These are phyloP conservation scores for Chelonus insularis DNA, from an alignment of 1,140 invertebrate genomes.

Conservation along the genomic window DNA sequence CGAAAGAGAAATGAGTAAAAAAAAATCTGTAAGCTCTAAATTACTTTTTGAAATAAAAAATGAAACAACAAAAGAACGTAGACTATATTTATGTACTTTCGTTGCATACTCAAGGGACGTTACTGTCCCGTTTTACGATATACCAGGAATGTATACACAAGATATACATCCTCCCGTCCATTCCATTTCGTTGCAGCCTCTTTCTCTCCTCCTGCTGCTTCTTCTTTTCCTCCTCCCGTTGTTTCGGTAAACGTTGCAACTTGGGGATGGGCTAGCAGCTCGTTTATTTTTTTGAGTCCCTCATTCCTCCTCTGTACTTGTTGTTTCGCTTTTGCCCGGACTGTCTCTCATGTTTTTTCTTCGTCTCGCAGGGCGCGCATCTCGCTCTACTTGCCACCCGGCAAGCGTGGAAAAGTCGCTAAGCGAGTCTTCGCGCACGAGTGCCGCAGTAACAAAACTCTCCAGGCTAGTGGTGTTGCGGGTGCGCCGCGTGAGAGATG, in stretches of 20 bases:
- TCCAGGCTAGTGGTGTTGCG: background rate
- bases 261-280: conserved; percentile 27
- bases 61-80: conserved; percentile 20
- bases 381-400: conserved; percentile 23
- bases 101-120: conserved; percentile 36
- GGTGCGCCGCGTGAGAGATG: conserved; percentile 6
- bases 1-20: conserved; percentile 5
- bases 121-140: conserved; percentile 33
- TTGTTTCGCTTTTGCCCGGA: background rate
- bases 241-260: conserved; percentile 31
- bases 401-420: conserved; percentile 30
- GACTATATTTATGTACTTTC: conserved; percentile 36
- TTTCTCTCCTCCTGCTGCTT: background rate
- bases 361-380: background rate
- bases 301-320: conserved; percentile 6
- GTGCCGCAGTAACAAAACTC: conserved; percentile 19
- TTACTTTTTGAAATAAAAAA: conserved; percentile 28
- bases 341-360: conserved; percentile 3
- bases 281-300: conserved; percentile 25
- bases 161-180: conserved; percentile 25
- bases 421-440: conserved; percentile 27
- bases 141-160: conserved; percentile 24
- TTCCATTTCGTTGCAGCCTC: conserved; percentile 25
- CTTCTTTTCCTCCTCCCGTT: conserved; percentile 10
- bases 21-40: conserved; percentile 31